A percentile compares a stretch with the other conserved stretches of the same genome.
Conservation (phyloP, 1,140 invertebrate species). For the Forficula auricularia region DNA sequence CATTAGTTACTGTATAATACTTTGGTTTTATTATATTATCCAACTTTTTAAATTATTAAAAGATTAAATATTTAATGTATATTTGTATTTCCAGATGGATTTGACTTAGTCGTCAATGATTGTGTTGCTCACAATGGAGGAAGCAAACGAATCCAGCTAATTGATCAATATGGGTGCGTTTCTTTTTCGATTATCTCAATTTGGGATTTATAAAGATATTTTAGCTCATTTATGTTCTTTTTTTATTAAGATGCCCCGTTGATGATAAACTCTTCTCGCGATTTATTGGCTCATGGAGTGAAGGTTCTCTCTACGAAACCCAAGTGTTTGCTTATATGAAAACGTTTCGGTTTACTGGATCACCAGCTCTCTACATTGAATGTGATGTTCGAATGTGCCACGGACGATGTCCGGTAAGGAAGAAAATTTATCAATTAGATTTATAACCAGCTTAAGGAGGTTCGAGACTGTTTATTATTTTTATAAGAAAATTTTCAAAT, state of each 20-base stretch:
- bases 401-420: slow-evolving; percentile 72
- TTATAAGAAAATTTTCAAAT: too few species aligned
- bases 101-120: slow-evolving; percentile 90
- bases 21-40: neutral
- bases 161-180: slow-evolving; percentile 73
- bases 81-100: slow-evolving; percentile 52
- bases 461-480: too few species aligned
- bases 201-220: neutral
- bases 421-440: too few species aligned
- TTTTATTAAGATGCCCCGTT: slow-evolving; percentile 57
- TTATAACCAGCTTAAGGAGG: too few species aligned
- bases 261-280: slow-evolving; percentile 83
- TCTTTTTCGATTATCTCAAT: neutral
- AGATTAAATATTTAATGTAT: neutral
- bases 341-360: slow-evolving; percentile 83
- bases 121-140: slow-evolving; percentile 88
- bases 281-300: slow-evolving; percentile 81
- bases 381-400: slow-evolving; percentile 91
- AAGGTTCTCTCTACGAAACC: slow-evolving; percentile 75
- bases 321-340: slow-evolving; percentile 91
- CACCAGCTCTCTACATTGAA: slow-evolving; percentile 82
- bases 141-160: slow-evolving; percentile 75
- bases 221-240: slow-evolving; percentile 10
- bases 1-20: too few species aligned
- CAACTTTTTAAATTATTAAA: slow-evolving; percentile 1